These are phyloP conservation scores for Drosophila mauritiana DNA, from an alignment of 1,140 invertebrate species.

Conservation along the genomic window DNA sequence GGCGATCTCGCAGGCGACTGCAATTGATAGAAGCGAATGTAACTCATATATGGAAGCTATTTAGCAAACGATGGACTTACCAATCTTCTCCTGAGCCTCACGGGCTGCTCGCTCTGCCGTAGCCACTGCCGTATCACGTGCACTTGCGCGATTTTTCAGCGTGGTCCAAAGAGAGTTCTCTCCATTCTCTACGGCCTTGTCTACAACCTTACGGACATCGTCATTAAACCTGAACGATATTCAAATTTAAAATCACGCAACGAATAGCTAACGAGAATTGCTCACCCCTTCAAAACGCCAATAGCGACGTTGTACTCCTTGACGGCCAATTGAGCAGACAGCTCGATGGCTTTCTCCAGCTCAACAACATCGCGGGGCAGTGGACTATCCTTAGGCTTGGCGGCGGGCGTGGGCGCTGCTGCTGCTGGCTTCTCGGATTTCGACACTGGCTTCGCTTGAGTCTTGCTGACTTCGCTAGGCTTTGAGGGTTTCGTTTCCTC, in stretches of 20 bases:
- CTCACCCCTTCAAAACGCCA: constrained; percentile 84
- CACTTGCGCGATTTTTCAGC: constrained; percentile 87
- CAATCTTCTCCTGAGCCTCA: constrained; percentile 78
- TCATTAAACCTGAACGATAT: constrained; percentile 85
- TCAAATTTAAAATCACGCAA: not conserved
- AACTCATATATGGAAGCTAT: not conserved
- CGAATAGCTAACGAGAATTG: not conserved
- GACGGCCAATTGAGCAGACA: constrained; percentile 86
- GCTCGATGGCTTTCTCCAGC: constrained; percentile 86
- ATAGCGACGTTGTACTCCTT: constrained; percentile 86
- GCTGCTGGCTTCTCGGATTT: constrained; percentile 26
- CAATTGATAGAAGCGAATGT: not conserved
- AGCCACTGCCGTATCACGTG: constrained; percentile 85
- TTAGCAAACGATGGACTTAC: constrained; percentile 21
- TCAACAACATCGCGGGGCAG: constrained; percentile 84
- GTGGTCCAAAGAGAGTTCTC: constrained; percentile 86
- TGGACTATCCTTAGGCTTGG: constrained; percentile 28
- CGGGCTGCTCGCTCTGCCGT: constrained; percentile 85
- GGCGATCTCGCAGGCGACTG: constrained; percentile 84
- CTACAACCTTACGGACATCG: constrained; percentile 87
- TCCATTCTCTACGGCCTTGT: constrained; percentile 86
- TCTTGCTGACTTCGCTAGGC: not conserved
- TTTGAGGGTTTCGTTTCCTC: constrained; percentile 17
- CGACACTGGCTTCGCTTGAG: constrained; percentile 16
- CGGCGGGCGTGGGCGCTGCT: not conserved